Conservation (phyloP, 2,888 invertebrate genomes). For the Camponotus fellah region DNA sequence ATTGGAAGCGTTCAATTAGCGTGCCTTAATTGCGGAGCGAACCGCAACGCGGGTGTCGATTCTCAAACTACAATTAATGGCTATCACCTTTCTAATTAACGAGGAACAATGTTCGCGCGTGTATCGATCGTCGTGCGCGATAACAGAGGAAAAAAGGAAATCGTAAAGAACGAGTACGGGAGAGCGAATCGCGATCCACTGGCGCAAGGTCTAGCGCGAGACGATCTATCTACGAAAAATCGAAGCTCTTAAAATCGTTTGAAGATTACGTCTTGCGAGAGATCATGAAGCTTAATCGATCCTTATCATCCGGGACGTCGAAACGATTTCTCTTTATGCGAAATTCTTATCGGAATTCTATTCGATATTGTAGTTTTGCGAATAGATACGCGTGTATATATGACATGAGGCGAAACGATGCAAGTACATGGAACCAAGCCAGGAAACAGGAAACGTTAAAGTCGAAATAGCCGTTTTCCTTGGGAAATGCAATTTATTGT, state of each 20-base stretch:
- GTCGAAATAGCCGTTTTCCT: constrained; percentile 77
- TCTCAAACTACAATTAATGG: constrained; percentile 82
- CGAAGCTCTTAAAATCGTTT: constrained; percentile 24
- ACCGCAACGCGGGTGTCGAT: constrained; percentile 76
- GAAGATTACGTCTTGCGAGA: constrained; percentile 45
- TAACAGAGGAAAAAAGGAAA: constrained; percentile 55
- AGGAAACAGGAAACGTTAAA: constrained; percentile 82
- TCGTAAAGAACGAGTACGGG: constrained; percentile 4
- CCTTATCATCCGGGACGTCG: constrained; percentile 65
- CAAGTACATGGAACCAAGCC: constrained; percentile 81
- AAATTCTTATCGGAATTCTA: constrained; percentile 80
- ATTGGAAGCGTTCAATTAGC: constrained; percentile 84
- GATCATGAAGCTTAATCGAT: constrained; percentile 71
- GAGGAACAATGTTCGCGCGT: constrained; percentile 72
- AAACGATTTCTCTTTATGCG: constrained; percentile 71
- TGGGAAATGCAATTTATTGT: constrained; percentile 82
- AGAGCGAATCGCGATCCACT: constrained; percentile 54
- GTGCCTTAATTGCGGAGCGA: constrained; percentile 81
- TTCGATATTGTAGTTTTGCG: constrained; percentile 77
- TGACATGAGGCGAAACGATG: constrained; percentile 64
- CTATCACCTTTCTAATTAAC: constrained; percentile 83
- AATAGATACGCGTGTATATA: constrained; percentile 55
- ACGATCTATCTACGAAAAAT: background rate
- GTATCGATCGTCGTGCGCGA: constrained; percentile 69
- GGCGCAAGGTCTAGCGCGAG: background rate